Evolutionary conservation across 35 echinoderm and acorn worm genomes (phyloP).

Genomic region (Chiridota heheva): DNA sequence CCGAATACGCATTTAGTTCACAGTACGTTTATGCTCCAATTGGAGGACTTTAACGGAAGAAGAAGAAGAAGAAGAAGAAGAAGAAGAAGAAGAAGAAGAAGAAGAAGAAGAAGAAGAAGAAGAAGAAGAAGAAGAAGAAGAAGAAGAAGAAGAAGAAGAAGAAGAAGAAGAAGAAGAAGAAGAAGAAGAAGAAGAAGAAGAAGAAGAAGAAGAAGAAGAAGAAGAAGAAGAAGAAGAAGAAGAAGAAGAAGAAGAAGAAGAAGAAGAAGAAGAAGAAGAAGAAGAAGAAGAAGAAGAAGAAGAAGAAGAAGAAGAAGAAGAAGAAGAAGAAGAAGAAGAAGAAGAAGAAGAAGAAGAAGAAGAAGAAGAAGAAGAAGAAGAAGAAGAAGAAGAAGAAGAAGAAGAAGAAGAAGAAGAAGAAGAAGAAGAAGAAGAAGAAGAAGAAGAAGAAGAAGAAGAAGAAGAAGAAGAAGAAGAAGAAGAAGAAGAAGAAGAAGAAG

Average conservation of each 20-base stretch:
- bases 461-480: background rate
- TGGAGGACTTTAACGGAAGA: background rate
- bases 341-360: conserved; percentile 4
- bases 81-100: conserved; percentile 4
- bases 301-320: conserved; percentile 3
- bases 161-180: conserved; percentile 1
- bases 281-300: no score
- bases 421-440: background rate
- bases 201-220: conserved; percentile 4
- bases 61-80: conserved; percentile 1
- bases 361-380: conserved; percentile 4
- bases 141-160: conserved; percentile 1
- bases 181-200: conserved; percentile 8
- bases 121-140: conserved; percentile 1
- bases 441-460: background rate
- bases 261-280: conserved; percentile 3
- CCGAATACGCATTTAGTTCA: no score
- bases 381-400: conserved; percentile 9
- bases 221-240: conserved; percentile 1
- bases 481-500: background rate
- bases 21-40: no score
- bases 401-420: conserved; percentile 4
- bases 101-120: conserved; percentile 1
- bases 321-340: conserved; percentile 1
- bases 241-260: conserved; percentile 4